Percentiles rank a stretch among this genome's conserved stretches.
Evolutionary conservation across 1,140 invertebrate species (phyloP).

Genomic region (Heliconius himera): DNA sequence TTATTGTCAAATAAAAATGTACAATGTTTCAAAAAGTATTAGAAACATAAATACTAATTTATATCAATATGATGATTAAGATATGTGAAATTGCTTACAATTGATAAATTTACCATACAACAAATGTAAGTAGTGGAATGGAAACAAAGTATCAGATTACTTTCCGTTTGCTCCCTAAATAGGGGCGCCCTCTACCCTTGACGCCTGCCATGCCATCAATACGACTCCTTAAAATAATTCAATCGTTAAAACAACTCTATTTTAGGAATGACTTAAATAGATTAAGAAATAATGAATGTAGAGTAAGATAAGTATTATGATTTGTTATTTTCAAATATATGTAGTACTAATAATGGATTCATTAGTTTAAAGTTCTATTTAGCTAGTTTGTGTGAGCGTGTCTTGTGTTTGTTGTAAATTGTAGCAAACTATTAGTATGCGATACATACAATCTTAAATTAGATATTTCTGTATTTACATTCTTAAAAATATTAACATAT

Average conservation of each 20-base stretch:
- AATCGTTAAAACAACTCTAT: conserved; percentile 40
- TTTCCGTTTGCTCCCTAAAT: conserved; percentile 70
- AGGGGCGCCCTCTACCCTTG: conserved; percentile 70
- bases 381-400: too few relatives aligned
- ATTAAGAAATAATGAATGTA: conserved; percentile 5
- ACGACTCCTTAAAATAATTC: conserved; percentile 53
- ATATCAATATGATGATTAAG: too few relatives aligned
- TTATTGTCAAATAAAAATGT: too few relatives aligned
- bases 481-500: too few relatives aligned
- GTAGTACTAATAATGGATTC: not conserved
- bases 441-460: too few relatives aligned
- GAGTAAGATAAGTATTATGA: not conserved
- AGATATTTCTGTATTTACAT: too few relatives aligned
- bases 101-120: conserved; percentile 5
- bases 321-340: not conserved
- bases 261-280: conserved; percentile 35
- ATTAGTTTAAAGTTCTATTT: too few relatives aligned
- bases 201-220: conserved; percentile 62
- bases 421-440: too few relatives aligned
- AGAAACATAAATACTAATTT: too few relatives aligned
- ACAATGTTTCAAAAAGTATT: too few relatives aligned
- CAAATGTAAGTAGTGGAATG: conserved; percentile 22
- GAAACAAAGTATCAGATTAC: conserved; percentile 58
- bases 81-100: not conserved
- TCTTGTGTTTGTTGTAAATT: too few relatives aligned